These are phyloP conservation scores for Serripes groenlandicus DNA, from an alignment of 2,888 invertebrate species.

Conservation along the genomic window DNA sequence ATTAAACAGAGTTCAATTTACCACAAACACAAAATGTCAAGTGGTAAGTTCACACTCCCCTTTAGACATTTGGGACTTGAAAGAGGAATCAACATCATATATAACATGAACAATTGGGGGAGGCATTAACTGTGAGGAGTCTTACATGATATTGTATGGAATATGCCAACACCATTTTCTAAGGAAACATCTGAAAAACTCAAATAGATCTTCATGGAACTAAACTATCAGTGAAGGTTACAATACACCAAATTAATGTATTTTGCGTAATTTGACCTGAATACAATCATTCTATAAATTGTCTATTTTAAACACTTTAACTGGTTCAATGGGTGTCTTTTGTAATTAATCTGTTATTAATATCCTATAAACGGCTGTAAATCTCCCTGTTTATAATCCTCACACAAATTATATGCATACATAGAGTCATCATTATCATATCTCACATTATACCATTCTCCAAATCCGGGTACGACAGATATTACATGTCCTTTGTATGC, in stretches of 20 bases:
- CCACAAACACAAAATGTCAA: too few species aligned
- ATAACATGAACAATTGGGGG: background rate
- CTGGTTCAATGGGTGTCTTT: background rate
- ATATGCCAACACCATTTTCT: background rate
- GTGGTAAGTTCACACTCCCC: too few species aligned
- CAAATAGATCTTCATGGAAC: background rate
- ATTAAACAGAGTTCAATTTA: too few species aligned
- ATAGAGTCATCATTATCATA: conserved; percentile 37
- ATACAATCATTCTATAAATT: too few species aligned
- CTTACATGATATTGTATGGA: background rate
- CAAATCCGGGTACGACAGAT: conserved; percentile 43
- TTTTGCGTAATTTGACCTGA: too few species aligned
- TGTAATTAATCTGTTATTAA: background rate
- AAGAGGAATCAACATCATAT: background rate
- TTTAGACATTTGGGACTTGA: too few species aligned
- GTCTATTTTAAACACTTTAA: too few species aligned
- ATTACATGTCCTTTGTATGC: conserved; percentile 21
- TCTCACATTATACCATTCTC: conserved; percentile 43
- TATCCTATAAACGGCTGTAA: conserved; percentile 8
- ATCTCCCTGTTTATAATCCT: conserved; percentile 42
- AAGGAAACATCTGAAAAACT: background rate
- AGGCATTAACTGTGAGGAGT: background rate
- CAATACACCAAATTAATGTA: too few species aligned
- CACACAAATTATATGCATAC: conserved; percentile 38
- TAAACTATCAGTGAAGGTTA: background rate